Evolutionary conservation across 2,797 vertebrate genomes (phyloP).

Genomic region (Sitta carolinensis): DNA sequence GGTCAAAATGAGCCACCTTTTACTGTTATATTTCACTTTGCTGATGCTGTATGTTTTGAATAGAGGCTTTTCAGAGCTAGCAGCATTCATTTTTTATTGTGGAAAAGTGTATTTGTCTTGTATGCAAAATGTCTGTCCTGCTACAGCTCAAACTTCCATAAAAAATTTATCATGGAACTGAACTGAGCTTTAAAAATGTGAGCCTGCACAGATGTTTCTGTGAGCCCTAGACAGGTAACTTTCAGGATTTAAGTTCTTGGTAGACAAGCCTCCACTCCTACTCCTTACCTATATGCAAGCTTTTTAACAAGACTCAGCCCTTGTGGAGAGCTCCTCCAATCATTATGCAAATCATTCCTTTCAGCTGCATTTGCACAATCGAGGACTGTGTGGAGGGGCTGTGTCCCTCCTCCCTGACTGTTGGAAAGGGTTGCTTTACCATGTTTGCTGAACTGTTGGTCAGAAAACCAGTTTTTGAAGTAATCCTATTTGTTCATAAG

Average conservation of each 20-base stretch:
- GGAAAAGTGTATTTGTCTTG: background rate
- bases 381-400: background rate
- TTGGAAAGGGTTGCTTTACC: background rate
- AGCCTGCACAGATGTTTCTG: background rate
- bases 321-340: background rate
- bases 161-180: background rate
- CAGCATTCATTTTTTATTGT: background rate
- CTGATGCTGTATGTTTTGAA: background rate
- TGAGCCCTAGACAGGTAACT: accelerated
- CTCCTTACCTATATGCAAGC: background rate
- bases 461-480: background rate
- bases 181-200: background rate
- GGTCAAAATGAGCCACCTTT: background rate
- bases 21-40: background rate
- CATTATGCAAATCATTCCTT: background rate
- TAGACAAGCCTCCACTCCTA: accelerated
- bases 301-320: background rate
- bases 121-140: background rate
- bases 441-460: background rate
- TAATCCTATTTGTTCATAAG: background rate
- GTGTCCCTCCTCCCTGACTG: background rate
- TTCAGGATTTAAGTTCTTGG: background rate
- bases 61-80: background rate
- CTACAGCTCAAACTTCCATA: background rate
- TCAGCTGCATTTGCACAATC: background rate